Conservation (phyloP, 2,797 vertebrate species). For the Gobionotothen gibberifrons region DNA sequence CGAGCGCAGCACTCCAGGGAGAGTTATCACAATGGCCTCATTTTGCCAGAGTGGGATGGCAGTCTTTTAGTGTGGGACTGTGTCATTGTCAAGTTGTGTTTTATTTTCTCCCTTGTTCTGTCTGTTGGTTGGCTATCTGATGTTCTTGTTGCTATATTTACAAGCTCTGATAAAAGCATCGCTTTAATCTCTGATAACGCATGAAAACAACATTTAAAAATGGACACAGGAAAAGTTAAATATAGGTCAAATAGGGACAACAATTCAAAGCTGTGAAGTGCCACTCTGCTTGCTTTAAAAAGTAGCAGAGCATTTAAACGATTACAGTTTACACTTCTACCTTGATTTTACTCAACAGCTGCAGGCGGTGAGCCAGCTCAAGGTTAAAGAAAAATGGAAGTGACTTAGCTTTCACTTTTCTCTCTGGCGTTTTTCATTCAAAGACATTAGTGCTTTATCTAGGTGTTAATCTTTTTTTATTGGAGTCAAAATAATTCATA, state of each 20-base stretch:
- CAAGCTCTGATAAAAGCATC: constrained; percentile 54
- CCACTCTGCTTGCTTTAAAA: background rate
- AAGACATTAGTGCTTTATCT: background rate
- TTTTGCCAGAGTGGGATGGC: constrained; percentile 62
- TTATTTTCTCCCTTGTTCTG: constrained; percentile 30
- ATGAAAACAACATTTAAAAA: constrained; percentile 58
- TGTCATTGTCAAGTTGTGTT: constrained; percentile 61
- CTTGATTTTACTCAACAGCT: background rate
- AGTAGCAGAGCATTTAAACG: constrained; percentile 15
- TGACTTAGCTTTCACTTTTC: background rate
- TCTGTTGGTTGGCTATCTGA: constrained; percentile 56
- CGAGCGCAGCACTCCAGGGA: constrained; percentile 64
- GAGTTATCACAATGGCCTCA: constrained; percentile 77
- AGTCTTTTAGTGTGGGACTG: constrained; percentile 56
- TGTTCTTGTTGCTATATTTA: constrained; percentile 59
- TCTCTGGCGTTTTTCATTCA: background rate
- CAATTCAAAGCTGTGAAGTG: constrained; percentile 26
- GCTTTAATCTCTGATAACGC: constrained; percentile 43
- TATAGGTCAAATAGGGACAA: constrained; percentile 46
- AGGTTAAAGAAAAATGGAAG: background rate
- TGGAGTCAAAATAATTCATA: background rate
- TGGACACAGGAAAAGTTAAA: constrained; percentile 44
- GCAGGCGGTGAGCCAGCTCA: background rate
- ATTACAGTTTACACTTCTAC: background rate
- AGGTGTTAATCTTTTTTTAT: background rate